A percentile compares a stretch with the other conserved stretches of the same genome.
These are phyloP conservation scores for Metopolophium dirhodum DNA, from an alignment of 1,140 invertebrate species.

Conservation along the genomic window DNA sequence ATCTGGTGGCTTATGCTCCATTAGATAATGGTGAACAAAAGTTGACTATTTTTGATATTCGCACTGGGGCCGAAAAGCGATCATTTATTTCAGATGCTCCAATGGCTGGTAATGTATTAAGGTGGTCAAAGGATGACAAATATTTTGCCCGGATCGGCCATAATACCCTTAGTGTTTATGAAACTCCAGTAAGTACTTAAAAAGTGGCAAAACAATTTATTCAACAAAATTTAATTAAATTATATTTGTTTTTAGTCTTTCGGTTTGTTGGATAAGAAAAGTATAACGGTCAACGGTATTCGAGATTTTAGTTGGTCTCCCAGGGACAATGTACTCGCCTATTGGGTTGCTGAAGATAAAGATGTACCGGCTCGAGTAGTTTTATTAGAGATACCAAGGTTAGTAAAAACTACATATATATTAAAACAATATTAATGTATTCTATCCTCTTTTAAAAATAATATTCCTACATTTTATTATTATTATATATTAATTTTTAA, in stretches of 20 bases:
- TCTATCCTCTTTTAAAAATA: not conserved
- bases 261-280: constrained; percentile 91
- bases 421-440: not conserved
- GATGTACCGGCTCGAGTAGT: constrained; percentile 86
- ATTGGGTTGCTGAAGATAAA: constrained; percentile 98
- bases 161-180: constrained; percentile 90
- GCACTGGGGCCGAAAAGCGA: constrained; percentile 89
- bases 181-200: constrained; percentile 77
- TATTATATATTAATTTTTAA: constrained; percentile 44
- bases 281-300: constrained; percentile 89
- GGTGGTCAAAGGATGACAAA: constrained; percentile 97
- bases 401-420: constrained; percentile 45
- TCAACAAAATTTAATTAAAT: not conserved
- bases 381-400: constrained; percentile 82
- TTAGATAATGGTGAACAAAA: constrained; percentile 73
- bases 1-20: constrained; percentile 90
- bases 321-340: constrained; percentile 93
- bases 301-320: constrained; percentile 98
- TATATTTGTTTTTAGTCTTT: constrained; percentile 73
- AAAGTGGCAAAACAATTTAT: not conserved
- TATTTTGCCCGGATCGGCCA: constrained; percentile 91
- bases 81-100: constrained; percentile 86
- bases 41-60: constrained; percentile 93
- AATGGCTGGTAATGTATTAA: constrained; percentile 73
- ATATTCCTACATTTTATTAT: not conserved